phyloP scores from a whole-genome alignment of 2,888 invertebrate genomes.

The Leptinotarsa peninsularis region DNA sequence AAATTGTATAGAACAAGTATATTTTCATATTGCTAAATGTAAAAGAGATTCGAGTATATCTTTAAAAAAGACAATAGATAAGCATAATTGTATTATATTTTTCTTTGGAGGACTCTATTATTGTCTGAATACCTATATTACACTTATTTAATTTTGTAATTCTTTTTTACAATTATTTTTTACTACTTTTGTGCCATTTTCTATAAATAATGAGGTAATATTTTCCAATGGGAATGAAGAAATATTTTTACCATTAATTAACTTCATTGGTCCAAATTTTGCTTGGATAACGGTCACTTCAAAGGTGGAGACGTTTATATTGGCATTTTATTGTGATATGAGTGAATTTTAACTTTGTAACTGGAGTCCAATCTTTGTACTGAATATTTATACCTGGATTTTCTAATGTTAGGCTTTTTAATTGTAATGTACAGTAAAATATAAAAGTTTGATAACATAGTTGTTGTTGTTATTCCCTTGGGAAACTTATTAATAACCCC shows the following conservation, averaged over 20 bases:
- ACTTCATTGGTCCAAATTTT: constrained; percentile 8
- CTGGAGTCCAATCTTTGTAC: constrained; percentile 59
- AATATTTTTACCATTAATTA: constrained; percentile 10
- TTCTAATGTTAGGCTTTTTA: constrained; percentile 55
- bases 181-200: constrained; percentile 57
- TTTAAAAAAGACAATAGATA: constrained; percentile 58
- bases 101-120: constrained; percentile 48
- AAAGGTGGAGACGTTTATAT: constrained; percentile 39
- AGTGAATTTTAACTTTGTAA: constrained; percentile 55
- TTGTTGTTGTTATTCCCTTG: constrained; percentile 21
- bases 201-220: constrained; percentile 35
- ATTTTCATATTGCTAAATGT: constrained; percentile 49
- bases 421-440: constrained; percentile 61
- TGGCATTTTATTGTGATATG: constrained; percentile 64
- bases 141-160: constrained; percentile 44
- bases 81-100: constrained; percentile 51
- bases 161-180: constrained; percentile 48
- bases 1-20: constrained; percentile 50
- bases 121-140: constrained; percentile 54
- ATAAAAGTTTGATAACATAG: constrained; percentile 51
- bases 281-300: constrained; percentile 15
- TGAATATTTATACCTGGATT: constrained; percentile 61
- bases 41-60: constrained; percentile 34
- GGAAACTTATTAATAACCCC: too few species aligned
- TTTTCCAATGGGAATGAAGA: constrained; percentile 13